phyloP scores from a whole-genome alignment of 2,113 vertebrate genomes.

The Leucosticte australis region DNA sequence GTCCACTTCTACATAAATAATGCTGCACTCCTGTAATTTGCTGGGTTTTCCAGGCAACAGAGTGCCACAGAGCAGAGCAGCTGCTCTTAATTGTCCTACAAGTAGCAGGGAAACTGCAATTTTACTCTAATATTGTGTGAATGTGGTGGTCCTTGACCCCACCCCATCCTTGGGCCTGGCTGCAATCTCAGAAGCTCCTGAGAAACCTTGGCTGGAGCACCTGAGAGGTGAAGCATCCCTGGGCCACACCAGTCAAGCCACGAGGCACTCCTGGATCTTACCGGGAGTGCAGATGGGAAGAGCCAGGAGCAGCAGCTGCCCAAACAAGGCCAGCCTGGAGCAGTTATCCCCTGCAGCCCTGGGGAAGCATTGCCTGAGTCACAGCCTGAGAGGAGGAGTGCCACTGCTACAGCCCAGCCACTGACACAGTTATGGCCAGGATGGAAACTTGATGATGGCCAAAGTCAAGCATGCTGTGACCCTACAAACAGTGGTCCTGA shows the following conservation, averaged over 20 bases:
- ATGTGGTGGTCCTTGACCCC: too few species aligned
- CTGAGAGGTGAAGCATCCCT: not conserved
- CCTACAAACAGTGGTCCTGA: not conserved
- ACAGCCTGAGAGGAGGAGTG: not conserved
- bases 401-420: not conserved
- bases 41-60: not conserved
- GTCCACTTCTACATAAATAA: not conserved
- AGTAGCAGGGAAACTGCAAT: not conserved
- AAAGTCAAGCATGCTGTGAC: too few species aligned
- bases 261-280: not conserved
- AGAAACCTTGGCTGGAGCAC: too few species aligned
- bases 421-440: not conserved
- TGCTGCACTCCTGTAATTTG: not conserved
- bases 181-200: not conserved
- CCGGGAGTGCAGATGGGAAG: not conserved
- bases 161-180: not conserved
- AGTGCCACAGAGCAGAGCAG: not conserved
- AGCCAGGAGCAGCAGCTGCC: not conserved
- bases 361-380: too few species aligned
- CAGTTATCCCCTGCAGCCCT: not conserved
- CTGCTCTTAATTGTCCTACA: not conserved
- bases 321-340: not conserved
- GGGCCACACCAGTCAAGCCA: rapidly evolving
- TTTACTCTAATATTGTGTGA: not conserved
- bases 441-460: not conserved